Conservation (phyloP, 2,888 invertebrate genomes). For the Drosophila helvetica region DNA sequence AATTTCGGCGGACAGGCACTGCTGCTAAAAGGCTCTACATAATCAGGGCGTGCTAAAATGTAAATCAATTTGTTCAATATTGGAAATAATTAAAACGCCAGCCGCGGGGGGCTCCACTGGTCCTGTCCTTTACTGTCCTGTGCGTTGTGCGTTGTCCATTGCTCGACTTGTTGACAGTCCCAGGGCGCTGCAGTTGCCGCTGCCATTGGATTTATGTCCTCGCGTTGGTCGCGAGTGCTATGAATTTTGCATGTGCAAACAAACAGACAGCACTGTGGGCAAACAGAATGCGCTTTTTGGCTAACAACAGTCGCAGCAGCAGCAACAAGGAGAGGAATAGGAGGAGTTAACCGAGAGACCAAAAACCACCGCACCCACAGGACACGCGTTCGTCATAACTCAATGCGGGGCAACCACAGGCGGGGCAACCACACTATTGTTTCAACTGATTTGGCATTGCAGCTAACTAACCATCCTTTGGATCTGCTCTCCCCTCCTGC, state of each 20-base stretch:
- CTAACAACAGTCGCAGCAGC: constrained; percentile 18
- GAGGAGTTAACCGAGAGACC: constrained; percentile 39
- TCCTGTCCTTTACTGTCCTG: not conserved
- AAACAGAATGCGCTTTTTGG: constrained; percentile 74
- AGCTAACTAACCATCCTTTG: constrained; percentile 63
- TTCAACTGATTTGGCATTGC: constrained; percentile 72
- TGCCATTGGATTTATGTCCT: constrained; percentile 63
- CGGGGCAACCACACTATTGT: constrained; percentile 71
- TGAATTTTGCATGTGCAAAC: constrained; percentile 70
- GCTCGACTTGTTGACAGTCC: constrained; percentile 61
- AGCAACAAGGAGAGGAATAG: not conserved
- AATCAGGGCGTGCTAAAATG: constrained; percentile 74
- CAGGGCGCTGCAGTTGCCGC: constrained; percentile 23
- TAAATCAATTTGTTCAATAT: constrained; percentile 81
- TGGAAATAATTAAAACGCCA: constrained; percentile 80
- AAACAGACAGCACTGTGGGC: constrained; percentile 40
- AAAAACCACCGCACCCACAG: constrained; percentile 55
- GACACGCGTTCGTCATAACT: constrained; percentile 68
- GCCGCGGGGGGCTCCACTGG: constrained; percentile 41
- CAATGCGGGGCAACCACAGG: constrained; percentile 59
- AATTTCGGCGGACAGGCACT: constrained; percentile 46
- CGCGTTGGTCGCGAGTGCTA: constrained; percentile 36
- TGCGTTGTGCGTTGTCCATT: not conserved
- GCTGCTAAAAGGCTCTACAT: constrained; percentile 60
- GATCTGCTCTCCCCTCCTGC: not conserved